Conservation (phyloP, 2,888 invertebrate genomes). For the Ormia ochracea region DNA sequence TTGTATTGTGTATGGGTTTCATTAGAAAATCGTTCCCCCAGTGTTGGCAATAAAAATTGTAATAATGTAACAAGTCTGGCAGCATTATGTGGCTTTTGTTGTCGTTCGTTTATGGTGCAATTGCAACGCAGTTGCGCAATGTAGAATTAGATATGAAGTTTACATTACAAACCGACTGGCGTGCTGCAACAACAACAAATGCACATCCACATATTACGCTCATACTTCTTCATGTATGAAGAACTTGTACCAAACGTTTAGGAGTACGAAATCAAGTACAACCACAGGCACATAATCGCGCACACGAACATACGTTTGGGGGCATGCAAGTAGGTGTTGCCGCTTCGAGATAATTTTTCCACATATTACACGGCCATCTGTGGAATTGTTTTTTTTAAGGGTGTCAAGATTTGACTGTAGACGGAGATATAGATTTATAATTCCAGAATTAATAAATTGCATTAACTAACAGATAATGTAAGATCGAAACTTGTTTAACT, state of each 20-base stretch:
- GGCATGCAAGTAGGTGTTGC: conserved; percentile 2
- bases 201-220: background rate
- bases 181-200: conserved; percentile 9
- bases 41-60: no score
- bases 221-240: background rate
- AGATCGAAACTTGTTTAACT: no score
- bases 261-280: conserved; percentile 36
- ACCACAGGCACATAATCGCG: conserved; percentile 4
- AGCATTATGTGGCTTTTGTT: background rate
- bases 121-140: conserved; percentile 75
- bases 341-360: background rate
- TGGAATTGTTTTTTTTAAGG: no score
- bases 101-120: conserved; percentile 60
- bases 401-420: no score
- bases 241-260: conserved; percentile 33
- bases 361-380: no score
- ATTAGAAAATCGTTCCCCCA: no score
- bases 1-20: no score
- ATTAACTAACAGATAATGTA: no score
- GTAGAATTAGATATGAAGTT: conserved; percentile 71
- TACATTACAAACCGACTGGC: conserved; percentile 54
- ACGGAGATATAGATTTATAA: no score
- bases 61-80: background rate
- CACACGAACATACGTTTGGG: no score
- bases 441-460: no score